These are phyloP conservation scores for Zalophus californianus DNA, from an alignment of 2,797 vertebrate species.

Conservation along the genomic window DNA sequence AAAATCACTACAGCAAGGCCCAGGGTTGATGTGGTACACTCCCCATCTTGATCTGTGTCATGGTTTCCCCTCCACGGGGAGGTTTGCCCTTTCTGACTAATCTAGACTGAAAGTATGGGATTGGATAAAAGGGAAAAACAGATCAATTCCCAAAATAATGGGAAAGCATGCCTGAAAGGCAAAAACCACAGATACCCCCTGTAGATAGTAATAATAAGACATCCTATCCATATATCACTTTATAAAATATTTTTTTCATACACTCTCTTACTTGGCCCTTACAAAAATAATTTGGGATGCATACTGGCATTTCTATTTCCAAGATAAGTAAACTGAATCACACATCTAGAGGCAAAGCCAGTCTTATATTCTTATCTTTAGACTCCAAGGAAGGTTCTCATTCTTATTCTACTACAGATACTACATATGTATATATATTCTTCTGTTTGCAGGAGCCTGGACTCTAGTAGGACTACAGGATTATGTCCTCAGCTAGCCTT, in stretches of 20 bases:
- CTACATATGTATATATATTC: background rate
- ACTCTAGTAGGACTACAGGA: background rate
- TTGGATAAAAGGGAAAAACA: background rate
- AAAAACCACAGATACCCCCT: background rate
- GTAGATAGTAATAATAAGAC: background rate
- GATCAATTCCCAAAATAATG: background rate
- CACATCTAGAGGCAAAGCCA: background rate
- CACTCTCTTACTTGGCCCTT: background rate
- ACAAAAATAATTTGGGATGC: background rate
- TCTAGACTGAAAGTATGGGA: background rate
- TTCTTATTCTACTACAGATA: background rate
- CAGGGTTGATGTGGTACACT: background rate
- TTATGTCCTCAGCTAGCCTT: background rate
- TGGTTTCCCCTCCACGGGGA: background rate
- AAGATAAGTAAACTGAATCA: conserved; percentile 8
- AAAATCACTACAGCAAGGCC: background rate
- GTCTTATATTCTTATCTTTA: background rate
- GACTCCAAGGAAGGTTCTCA: background rate
- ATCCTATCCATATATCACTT: background rate
- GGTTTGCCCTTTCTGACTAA: background rate
- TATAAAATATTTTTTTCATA: background rate
- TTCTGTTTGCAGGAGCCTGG: background rate
- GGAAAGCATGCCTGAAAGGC: background rate
- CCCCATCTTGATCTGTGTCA: background rate
- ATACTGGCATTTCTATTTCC: background rate